Conservation (phyloP, 2,888 invertebrate species). For the Leptopilina drosophilae region DNA sequence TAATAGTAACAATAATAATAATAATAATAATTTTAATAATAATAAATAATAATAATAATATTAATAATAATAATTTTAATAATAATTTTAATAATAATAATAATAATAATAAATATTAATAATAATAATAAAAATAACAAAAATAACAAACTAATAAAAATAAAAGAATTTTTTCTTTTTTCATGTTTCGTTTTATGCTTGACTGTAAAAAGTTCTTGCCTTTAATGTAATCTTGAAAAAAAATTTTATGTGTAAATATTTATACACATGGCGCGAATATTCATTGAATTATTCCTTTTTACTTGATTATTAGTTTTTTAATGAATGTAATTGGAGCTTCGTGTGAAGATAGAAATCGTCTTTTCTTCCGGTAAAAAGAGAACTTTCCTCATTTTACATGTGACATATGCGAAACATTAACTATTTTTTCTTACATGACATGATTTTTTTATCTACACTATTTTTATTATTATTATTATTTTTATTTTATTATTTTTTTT, state of each 20-base stretch:
- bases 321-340: not conserved
- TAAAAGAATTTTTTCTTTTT: no score
- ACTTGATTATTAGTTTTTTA: constrained; percentile 9
- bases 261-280: not conserved
- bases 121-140: no score
- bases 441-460: not conserved
- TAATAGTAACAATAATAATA: no score
- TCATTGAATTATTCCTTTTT: not conserved
- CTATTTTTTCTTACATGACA: not conserved
- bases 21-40: no score
- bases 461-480: not conserved
- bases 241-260: not conserved
- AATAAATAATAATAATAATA: no score
- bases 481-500: not conserved
- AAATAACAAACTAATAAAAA: no score
- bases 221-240: not conserved
- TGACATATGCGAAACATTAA: no score
- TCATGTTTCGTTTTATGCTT: not conserved
- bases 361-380: not conserved
- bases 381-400: not conserved
- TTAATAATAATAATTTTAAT: no score
- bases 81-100: no score
- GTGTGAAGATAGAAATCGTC: constrained; percentile 1
- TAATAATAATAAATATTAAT: no score
- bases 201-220: not conserved